Evolutionary conservation across 2,113 vertebrate genomes (phyloP).

Genomic region (Macquaria ambigua): DNA sequence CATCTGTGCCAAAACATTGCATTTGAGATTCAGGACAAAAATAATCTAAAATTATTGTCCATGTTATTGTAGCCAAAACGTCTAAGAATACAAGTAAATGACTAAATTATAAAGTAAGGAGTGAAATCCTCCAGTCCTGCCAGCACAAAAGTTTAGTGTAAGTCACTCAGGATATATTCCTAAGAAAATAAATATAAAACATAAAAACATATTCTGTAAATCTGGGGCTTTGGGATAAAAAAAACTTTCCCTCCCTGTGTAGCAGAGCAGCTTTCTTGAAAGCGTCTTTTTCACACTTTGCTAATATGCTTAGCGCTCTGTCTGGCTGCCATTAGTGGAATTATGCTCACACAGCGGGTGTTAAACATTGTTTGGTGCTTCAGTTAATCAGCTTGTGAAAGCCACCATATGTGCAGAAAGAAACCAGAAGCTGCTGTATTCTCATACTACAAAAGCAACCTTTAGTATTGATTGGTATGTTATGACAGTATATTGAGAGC

Average conservation of each 20-base stretch:
- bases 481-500: too few species aligned
- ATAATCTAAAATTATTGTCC: background rate
- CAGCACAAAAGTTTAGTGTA: background rate
- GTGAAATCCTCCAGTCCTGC: background rate
- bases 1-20: background rate
- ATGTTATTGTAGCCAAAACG: background rate
- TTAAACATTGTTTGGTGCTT: conserved; percentile 56
- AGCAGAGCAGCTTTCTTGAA: conserved; percentile 29
- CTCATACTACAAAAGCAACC: background rate
- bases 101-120: background rate
- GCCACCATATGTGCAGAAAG: conserved; percentile 21
- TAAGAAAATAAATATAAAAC: background rate
- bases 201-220: background rate
- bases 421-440: background rate
- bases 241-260: conserved; percentile 2
- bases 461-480: background rate
- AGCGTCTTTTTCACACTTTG: conserved; percentile 38
- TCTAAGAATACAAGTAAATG: background rate
- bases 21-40: background rate
- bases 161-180: background rate
- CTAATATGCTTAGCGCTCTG: conserved; percentile 48
- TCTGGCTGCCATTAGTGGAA: conserved; percentile 60
- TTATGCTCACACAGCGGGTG: conserved; percentile 54
- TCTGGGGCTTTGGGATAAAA: background rate
- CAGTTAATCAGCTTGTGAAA: conserved; percentile 53